phyloP scores from a whole-genome alignment of 2,797 vertebrate species.

The Todus mexicanus region DNA sequence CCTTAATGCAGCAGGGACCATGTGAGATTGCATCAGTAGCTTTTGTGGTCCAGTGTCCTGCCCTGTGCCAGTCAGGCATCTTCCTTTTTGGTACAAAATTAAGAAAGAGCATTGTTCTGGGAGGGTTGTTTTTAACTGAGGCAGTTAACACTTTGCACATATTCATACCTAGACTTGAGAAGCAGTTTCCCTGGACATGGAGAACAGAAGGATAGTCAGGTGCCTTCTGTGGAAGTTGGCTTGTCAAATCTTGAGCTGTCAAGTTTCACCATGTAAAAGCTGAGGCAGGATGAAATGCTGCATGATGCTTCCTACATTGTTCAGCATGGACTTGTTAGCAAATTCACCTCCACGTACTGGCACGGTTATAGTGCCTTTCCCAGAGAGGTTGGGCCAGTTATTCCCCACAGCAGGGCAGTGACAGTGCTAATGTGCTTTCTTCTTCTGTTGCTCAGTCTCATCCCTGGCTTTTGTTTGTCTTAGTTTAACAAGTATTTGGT shows the following conservation, averaged over 20 bases:
- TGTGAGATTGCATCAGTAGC: accelerated
- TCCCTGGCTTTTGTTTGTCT: not conserved
- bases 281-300: not conserved
- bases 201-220: not conserved
- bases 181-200: not conserved
- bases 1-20: not conserved
- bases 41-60: not conserved
- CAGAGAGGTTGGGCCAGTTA: not conserved
- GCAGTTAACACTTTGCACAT: not conserved
- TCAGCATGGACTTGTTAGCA: not conserved
- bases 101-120: not conserved
- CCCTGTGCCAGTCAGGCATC: not conserved
- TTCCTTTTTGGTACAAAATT: not conserved
- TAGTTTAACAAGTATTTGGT: not conserved
- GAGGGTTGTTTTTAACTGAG: not conserved
- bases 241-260: not conserved
- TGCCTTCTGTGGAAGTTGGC: not conserved
- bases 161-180: not conserved
- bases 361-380: not conserved
- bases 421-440: not conserved
- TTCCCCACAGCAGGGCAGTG: not conserved
- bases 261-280: not conserved
- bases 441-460: not conserved
- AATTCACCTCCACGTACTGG: not conserved
- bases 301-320: not conserved